Evolutionary conservation across 2,797 vertebrate species (phyloP), one percentile per base, ranked within the genome.

Genomic region (Darevskia mixta): DNA sequence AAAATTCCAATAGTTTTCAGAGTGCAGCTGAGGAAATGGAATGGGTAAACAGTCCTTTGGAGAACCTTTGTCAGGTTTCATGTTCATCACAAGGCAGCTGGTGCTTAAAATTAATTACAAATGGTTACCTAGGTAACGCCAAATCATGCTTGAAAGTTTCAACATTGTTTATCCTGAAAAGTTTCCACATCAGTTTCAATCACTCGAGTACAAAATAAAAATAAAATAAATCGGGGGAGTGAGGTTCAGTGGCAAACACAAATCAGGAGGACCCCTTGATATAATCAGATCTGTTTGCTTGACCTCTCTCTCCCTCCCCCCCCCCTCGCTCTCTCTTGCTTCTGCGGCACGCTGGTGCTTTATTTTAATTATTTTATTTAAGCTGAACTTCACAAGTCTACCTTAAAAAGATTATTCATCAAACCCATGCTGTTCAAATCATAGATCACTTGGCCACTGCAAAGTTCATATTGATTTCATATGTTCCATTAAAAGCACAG

Each of bases 71-170:
- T 93, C 92, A 92, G 87, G 72, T 92, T 95, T 92, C 91, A 92
- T 92, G 92, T 79, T 94, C 92, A 88, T 96, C 90, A 92, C 81
- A 95, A 93, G 89, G 89, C 95, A 96, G 94, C 93, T 96, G 95
- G 90, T 86, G 89, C 94, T 96, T 93, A 95, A 95, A 96, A 94
- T 95, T 96, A 96, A 96, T 96, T 96, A 94, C 93, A 92, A 89
- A 75, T 85, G 27, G 95, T 97, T 96, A 93, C 96, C 95, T 82
- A 93, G 93, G 95, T 88, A 96, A 95, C 95, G 86, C 29, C 90
- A 96, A 94, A 91, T 88, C 92, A 92, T 88, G 89, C 92, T 82
- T 94, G 87, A 85, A 93, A 93, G 87, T 92, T 95, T 93, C 88
- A 86, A 49, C 84, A 91, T 85, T 91, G 80, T 95, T 96, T 94